Evolutionary conservation across 53 echinoderm and acorn worm genomes (phyloP).

Genomic region (Paracentrotus lividus): DNA sequence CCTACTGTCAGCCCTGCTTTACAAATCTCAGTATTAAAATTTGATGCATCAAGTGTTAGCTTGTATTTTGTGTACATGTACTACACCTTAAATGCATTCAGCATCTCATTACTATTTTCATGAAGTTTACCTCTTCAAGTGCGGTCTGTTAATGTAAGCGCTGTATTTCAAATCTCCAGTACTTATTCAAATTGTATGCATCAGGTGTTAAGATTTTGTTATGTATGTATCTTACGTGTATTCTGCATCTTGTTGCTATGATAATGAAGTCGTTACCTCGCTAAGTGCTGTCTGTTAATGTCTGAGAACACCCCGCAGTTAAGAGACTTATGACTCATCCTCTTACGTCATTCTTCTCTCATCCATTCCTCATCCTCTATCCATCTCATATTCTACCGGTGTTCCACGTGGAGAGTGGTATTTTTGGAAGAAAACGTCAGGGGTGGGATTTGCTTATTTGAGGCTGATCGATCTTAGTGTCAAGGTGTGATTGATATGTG

Average conservation of each 20-base stretch:
- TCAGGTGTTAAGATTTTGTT: background rate
- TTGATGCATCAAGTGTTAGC: background rate
- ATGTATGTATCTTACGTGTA: background rate
- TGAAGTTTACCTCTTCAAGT: background rate
- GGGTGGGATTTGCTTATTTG: slow-evolving; percentile 16
- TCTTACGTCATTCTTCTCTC: slow-evolving; percentile 23
- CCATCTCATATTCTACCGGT: background rate
- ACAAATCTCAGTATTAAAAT: too few relatives aligned
- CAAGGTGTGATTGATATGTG: slow-evolving; percentile 35
- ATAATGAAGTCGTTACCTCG: slow-evolving; percentile 4
- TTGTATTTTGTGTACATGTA: background rate
- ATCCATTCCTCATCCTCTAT: background rate
- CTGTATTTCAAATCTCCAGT: too few relatives aligned
- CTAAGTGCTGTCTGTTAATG: background rate
- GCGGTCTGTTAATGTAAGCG: too few relatives aligned
- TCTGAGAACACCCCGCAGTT: background rate
- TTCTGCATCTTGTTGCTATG: background rate
- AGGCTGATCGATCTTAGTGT: background rate
- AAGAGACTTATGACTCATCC: slow-evolving; percentile 21
- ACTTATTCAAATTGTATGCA: background rate
- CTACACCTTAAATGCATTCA: background rate
- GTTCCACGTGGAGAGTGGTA: background rate
- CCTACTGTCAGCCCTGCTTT: too few relatives aligned
- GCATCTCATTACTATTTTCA: background rate
- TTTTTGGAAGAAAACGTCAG: slow-evolving; percentile 46